phyloP scores from a whole-genome alignment of 2,888 invertebrate genomes.

The Drosophila maculinotata region DNA sequence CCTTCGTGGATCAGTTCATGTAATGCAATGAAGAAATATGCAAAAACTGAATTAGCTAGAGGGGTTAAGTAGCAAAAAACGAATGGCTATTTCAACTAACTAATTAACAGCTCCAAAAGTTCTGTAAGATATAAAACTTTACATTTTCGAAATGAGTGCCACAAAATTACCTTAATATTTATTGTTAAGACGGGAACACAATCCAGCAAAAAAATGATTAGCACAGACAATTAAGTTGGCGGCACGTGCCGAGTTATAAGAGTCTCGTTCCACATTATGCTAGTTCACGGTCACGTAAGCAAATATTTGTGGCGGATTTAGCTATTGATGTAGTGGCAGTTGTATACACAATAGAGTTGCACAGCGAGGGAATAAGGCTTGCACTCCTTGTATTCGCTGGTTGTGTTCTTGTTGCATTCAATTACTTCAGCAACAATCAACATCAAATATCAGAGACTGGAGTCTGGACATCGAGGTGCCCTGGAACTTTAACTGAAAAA shows the following conservation, averaged over 20 bases:
- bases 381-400: slow-evolving; percentile 12
- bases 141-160: too few relatives aligned
- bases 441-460: too few relatives aligned
- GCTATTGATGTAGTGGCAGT: slow-evolving; percentile 25
- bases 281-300: slow-evolving; percentile 68
- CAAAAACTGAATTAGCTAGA: neutral
- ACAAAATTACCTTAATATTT: too few relatives aligned
- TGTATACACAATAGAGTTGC: slow-evolving; percentile 53
- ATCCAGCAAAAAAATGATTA: neutral
- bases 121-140: too few relatives aligned
- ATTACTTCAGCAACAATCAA: too few relatives aligned
- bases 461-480: too few relatives aligned
- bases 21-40: too few relatives aligned
- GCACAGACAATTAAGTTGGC: slow-evolving; percentile 14
- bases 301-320: slow-evolving; percentile 55
- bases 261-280: slow-evolving; percentile 61
- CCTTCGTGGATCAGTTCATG: too few relatives aligned
- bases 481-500: too few relatives aligned
- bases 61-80: neutral
- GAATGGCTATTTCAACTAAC: neutral
- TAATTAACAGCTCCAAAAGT: too few relatives aligned
- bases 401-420: slow-evolving; percentile 1
- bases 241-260: slow-evolving; percentile 62
- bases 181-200: too few relatives aligned
- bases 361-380: slow-evolving; percentile 31